Evolutionary conservation across 2,888 invertebrate species (phyloP).

Genomic region (Sussaba pulchella): DNA sequence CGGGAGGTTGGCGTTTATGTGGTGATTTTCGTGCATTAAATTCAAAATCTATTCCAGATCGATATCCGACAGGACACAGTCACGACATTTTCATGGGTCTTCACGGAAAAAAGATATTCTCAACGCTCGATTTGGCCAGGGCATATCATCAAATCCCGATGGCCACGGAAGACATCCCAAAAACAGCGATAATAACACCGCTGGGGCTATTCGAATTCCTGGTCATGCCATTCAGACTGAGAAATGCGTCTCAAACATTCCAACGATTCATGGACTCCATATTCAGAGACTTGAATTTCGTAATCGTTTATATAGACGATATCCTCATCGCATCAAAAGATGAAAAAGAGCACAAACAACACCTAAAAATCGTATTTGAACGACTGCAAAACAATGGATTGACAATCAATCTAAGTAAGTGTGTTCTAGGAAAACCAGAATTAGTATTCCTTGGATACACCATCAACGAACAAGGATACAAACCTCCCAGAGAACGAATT

Average conservation of each 20-base stretch:
- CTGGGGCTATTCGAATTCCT: constrained; percentile 53
- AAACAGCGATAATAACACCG: constrained; percentile 53
- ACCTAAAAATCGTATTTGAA: constrained; percentile 54
- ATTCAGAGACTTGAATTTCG: constrained; percentile 65
- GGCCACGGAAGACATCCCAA: constrained; percentile 36
- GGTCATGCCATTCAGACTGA: constrained; percentile 66
- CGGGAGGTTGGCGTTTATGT: neutral
- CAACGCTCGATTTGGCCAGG: constrained; percentile 49
- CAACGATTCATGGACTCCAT: constrained; percentile 73
- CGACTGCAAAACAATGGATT: neutral
- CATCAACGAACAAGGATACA: constrained; percentile 25
- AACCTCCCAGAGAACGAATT: constrained; percentile 35
- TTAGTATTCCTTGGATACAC: constrained; percentile 35
- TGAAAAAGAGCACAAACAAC: constrained; percentile 65
- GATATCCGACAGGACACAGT: neutral
- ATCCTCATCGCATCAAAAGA: constrained; percentile 60
- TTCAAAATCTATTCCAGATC: neutral
- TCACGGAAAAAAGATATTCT: constrained; percentile 12
- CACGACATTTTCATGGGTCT: constrained; percentile 37
- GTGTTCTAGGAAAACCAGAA: constrained; percentile 14
- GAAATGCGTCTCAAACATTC: constrained; percentile 70
- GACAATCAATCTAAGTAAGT: constrained; percentile 6
- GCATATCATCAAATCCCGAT: constrained; percentile 58
- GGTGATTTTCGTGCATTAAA: neutral
- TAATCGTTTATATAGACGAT: constrained; percentile 69